Percentiles rank a stretch among this genome's conserved stretches.
Evolutionary conservation across 2,888 invertebrate species (phyloP).

Genomic region (Litoditis marina): DNA sequence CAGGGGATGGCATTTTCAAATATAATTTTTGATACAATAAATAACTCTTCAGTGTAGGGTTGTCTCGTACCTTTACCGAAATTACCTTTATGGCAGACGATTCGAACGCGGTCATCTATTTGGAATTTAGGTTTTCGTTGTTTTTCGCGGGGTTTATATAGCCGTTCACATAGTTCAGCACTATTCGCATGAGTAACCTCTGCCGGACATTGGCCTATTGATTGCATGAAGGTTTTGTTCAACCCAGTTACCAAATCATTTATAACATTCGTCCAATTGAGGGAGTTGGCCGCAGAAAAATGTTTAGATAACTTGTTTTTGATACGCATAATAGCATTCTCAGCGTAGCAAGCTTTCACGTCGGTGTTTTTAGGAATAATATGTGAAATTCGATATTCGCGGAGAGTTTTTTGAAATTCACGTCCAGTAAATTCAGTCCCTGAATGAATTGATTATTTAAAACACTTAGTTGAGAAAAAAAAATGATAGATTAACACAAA

Average conservation of each 20-base stretch:
- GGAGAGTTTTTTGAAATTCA: background rate
- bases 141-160: background rate
- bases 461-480: too few species aligned
- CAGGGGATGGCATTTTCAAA: background rate
- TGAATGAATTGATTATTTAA: background rate
- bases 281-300: background rate
- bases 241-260: background rate
- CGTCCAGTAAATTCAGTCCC: conserved; percentile 14
- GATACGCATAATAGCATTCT: conserved; percentile 16
- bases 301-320: conserved; percentile 12
- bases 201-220: conserved; percentile 8
- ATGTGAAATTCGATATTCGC: background rate
- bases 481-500: too few species aligned
- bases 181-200: conserved; percentile 9
- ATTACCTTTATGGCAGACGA: background rate
- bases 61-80: background rate
- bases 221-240: conserved; percentile 4
- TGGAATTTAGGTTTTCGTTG: background rate
- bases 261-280: background rate
- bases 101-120: background rate
- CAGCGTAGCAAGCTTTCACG: conserved; percentile 17
- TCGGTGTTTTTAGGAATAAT: conserved; percentile 13
- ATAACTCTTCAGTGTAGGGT: background rate
- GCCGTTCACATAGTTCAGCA: conserved; percentile 2
- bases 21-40: background rate